Base-by-base conservation (phyloP, 1,140 invertebrate species). In the Calephelis virginiensis region DNA sequence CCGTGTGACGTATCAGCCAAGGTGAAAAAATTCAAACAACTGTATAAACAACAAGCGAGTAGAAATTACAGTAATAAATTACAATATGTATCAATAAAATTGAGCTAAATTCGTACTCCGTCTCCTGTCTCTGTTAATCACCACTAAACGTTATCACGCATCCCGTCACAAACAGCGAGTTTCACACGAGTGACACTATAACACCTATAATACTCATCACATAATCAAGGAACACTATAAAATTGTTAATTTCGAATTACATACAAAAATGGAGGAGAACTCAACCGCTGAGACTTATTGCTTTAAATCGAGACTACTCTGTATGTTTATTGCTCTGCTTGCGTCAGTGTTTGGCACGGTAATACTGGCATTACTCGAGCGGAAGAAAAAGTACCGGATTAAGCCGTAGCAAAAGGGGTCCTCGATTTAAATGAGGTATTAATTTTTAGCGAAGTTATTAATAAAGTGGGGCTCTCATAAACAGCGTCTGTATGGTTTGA, bases 21-120 rank as follows among this genome's bases (percentile, higher is more conserved):
- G 72, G 72, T 66, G 64, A 67, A 66, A 69, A 70, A 70, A 73
- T 73, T 63, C 70, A 64, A 70, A 75, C 69, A 85, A 85, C 82
- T 75, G 76, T 73, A 64, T 64, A 73, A 78, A 81, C 78, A 86
- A 86, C 85, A 82, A 86, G 84, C 85, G 71, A 83, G 74, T 82
- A 82, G 74, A 81, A 77, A 84, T 71, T 85, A 83, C 77, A 75
- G 80, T 82, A 75, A 84, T 85, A 77, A 76, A 82, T 81, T 79
- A 83, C 75, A 81, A 80, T 84, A 81, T 84, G 74, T 85, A 86
- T 87, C 78, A 89, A 89, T 87, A 89, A 87, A 89, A 90, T 90
- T 90, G 88, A 90, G 87, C 88, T 90, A 88, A 78, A 78, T 80
- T 76, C 82, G 73, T 80, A 77, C 80, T 73, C 78, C 82, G 75